phyloP scores from a whole-genome alignment of 2,113 vertebrate species.

The Poecilia latipinna region DNA sequence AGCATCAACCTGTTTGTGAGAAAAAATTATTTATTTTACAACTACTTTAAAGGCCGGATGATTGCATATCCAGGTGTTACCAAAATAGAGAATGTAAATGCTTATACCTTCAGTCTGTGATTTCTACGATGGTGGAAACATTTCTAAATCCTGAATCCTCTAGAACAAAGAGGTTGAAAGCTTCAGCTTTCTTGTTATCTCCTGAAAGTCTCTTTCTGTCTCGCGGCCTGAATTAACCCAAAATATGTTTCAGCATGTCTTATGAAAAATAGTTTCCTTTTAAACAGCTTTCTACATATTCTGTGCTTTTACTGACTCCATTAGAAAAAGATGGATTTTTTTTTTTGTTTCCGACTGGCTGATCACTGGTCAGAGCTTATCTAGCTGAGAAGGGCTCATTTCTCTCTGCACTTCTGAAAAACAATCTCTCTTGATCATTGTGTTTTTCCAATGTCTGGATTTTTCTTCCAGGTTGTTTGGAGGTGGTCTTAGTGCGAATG shows the following conservation, averaged over 20 bases:
- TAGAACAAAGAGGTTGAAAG: no score
- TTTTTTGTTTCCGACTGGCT: no score
- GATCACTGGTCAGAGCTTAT: neutral
- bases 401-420: neutral
- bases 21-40: no score
- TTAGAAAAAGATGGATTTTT: no score
- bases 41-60: no score
- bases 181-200: no score
- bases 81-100: no score
- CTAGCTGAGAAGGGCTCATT: neutral
- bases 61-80: no score
- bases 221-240: neutral
- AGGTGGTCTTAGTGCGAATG: conserved; percentile 99
- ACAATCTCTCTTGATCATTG: neutral
- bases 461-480: conserved; percentile 88
- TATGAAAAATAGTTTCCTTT: neutral
- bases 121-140: no score
- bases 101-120: no score
- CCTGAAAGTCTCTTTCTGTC: neutral
- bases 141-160: no score
- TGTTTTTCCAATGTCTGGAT: neutral
- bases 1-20: no score
- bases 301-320: neutral
- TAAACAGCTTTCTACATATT: neutral
- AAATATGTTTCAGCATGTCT: neutral